phyloP scores from a whole-genome alignment of 1,140 invertebrate genomes.

The Plectrocnemia conspersa region DNA sequence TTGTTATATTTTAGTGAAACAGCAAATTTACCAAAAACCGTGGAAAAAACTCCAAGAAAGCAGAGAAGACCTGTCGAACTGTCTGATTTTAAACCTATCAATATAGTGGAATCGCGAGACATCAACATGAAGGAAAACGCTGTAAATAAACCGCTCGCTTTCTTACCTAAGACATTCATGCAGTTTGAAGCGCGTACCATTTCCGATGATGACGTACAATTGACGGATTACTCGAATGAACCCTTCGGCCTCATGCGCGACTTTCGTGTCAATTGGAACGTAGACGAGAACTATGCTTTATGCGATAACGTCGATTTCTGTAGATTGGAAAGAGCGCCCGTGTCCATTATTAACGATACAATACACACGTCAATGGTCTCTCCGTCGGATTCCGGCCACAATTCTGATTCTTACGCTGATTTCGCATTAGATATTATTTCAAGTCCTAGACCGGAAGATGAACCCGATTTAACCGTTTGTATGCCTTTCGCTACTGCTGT shows the following conservation, averaged over 20 bases:
- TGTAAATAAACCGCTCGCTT: constrained; percentile 38
- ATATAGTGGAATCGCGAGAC: constrained; percentile 31
- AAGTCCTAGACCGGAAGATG: constrained; percentile 2
- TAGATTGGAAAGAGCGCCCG: not conserved
- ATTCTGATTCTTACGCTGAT: constrained; percentile 20
- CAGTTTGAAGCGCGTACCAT: constrained; percentile 43
- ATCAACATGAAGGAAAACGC: constrained; percentile 26
- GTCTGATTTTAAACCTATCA: constrained; percentile 33
- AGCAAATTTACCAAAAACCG: too few relatives aligned
- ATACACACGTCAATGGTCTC: constrained; percentile 3
- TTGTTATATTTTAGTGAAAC: too few relatives aligned
- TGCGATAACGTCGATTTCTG: constrained; percentile 33
- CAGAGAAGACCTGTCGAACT: constrained; percentile 11
- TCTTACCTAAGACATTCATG: constrained; percentile 41
- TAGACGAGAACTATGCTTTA: constrained; percentile 21
- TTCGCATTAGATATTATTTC: not conserved
- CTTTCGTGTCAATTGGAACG: constrained; percentile 42
- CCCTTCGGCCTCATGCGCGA: constrained; percentile 43
- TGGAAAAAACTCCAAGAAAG: constrained; percentile 3
- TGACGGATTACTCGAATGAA: constrained; percentile 41
- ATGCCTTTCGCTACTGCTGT: not conserved
- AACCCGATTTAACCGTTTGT: not conserved
- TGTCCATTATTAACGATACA: not conserved
- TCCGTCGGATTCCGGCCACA: constrained; percentile 26
- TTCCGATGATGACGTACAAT: constrained; percentile 37